A percentile compares a stretch with the other conserved stretches of the same genome.
Evolutionary conservation across 2,888 invertebrate species (phyloP).

Genomic region (Tridacna crocea): DNA sequence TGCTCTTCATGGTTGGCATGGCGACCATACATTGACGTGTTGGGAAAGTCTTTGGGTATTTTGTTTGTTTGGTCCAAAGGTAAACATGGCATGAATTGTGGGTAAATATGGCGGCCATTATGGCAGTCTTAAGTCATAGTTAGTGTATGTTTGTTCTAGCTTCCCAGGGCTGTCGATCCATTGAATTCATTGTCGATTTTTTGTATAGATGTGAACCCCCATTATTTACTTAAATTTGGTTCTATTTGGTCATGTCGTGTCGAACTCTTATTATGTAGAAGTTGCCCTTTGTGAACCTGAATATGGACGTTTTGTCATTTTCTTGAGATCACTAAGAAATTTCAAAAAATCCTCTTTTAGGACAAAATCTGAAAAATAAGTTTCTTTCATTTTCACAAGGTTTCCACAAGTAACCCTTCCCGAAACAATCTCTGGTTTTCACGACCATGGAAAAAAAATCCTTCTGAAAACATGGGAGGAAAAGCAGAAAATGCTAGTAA

Average conservation of each 20-base stretch:
- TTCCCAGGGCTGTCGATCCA: slow-evolving; percentile 33
- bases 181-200: slow-evolving; percentile 55
- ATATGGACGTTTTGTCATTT: too few species aligned
- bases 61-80: slow-evolving; percentile 49
- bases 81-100: slow-evolving; percentile 51
- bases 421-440: too few species aligned
- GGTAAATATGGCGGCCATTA: slow-evolving; percentile 49
- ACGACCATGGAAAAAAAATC: too few species aligned
- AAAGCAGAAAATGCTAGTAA: too few species aligned
- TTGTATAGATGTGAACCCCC: slow-evolving; percentile 39
- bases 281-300: too few species aligned
- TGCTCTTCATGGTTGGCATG: slow-evolving; percentile 28
- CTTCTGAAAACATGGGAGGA: too few species aligned
- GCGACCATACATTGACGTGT: slow-evolving; percentile 28
- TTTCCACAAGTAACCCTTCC: too few species aligned
- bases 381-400: too few species aligned
- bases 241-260: slow-evolving; percentile 18
- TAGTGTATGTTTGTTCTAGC: slow-evolving; percentile 41
- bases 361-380: too few species aligned
- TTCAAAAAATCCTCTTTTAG: too few species aligned
- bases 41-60: slow-evolving; percentile 34
- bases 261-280: background rate
- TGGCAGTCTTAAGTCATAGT: slow-evolving; percentile 39
- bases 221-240: slow-evolving; percentile 41
- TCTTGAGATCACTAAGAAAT: too few species aligned